Evolutionary conservation across 2,113 vertebrate species (phyloP).

Genomic region (Carassius auratus): DNA sequence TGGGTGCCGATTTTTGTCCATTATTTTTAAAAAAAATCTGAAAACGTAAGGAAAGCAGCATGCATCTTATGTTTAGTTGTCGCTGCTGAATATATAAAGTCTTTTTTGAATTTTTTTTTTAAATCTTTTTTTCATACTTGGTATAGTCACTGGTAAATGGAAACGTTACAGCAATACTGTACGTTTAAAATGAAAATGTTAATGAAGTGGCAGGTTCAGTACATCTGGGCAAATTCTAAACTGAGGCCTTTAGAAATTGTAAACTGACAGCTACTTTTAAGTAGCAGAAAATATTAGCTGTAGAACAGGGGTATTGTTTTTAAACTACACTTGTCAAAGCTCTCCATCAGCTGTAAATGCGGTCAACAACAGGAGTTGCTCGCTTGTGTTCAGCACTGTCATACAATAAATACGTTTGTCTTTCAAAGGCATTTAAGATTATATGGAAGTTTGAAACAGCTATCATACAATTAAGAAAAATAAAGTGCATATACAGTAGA

Average conservation of each 20-base stretch:
- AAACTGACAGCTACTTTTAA: conserved; percentile 49
- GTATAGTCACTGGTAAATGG: conserved; percentile 22
- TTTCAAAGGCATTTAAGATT: conserved; percentile 55
- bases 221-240: conserved; percentile 32
- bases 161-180: conserved; percentile 44
- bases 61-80: conserved; percentile 47
- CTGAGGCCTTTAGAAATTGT: conserved; percentile 52
- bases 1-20: conserved; percentile 38
- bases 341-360: conserved; percentile 23
- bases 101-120: background rate
- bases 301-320: conserved; percentile 38
- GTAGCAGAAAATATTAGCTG: conserved; percentile 38
- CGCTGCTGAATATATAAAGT: conserved; percentile 40
- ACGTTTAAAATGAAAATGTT: conserved; percentile 13
- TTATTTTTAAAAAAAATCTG: conserved; percentile 24
- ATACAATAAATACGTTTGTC: conserved; percentile 39
- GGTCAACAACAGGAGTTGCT: conserved; percentile 23
- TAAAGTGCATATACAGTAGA: conserved; percentile 67
- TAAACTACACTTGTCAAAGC: conserved; percentile 36
- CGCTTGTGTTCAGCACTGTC: conserved; percentile 9
- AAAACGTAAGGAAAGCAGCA: conserved; percentile 51
- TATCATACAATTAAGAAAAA: conserved; percentile 55
- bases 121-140: conserved; percentile 3
- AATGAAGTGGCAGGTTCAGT: conserved; percentile 36
- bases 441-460: conserved; percentile 56